phyloP scores from a whole-genome alignment of 1,140 invertebrate genomes.

The Drosophila sp. region DNA sequence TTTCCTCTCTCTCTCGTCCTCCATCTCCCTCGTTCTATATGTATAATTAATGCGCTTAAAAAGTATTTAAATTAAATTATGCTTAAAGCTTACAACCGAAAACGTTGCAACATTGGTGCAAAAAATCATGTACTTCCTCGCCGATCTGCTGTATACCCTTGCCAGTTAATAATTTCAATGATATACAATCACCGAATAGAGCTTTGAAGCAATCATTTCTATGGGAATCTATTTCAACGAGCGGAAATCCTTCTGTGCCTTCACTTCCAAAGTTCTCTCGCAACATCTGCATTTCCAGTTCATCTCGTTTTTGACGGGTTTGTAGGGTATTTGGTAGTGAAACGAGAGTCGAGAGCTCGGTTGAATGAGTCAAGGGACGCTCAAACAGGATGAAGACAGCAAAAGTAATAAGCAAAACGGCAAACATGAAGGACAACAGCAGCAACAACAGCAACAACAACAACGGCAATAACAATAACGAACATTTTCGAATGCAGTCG shows the following conservation, averaged over 20 bases:
- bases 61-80: slow-evolving; percentile 60
- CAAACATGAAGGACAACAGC: slow-evolving; percentile 32
- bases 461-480: slow-evolving; percentile 33
- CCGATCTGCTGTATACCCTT: not conserved
- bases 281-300: too few species aligned
- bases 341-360: not conserved
- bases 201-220: too few species aligned
- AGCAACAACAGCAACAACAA: slow-evolving; percentile 13
- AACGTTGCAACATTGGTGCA: slow-evolving; percentile 26
- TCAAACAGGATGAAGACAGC: not conserved
- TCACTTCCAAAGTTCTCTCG: too few species aligned
- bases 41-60: slow-evolving; percentile 59
- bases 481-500: slow-evolving; percentile 53
- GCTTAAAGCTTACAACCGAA: slow-evolving; percentile 53
- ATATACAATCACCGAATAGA: too few species aligned
- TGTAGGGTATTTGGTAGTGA: not conserved
- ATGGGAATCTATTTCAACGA: too few species aligned
- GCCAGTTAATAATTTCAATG: too few species aligned
- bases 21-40: not conserved
- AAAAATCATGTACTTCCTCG: not conserved
- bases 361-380: not conserved
- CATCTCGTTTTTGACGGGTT: too few species aligned
- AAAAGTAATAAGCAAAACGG: slow-evolving; percentile 23
- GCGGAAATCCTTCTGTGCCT: too few species aligned
- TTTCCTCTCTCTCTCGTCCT: not conserved